phyloP scores from a whole-genome alignment of 2,113 vertebrate genomes.

The Nyctereutes procyonoides region DNA sequence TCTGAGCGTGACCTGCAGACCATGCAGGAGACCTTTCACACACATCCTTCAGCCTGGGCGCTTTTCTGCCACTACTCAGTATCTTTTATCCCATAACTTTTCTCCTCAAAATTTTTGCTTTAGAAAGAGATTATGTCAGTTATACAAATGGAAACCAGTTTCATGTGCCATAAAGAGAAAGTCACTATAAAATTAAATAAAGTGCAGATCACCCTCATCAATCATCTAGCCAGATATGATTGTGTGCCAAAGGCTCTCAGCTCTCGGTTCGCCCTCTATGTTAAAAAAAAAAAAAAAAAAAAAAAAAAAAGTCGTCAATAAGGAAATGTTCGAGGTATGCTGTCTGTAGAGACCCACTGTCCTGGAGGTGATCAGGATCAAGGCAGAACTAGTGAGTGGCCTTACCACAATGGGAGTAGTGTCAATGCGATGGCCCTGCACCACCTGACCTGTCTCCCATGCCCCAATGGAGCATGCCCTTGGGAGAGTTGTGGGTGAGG shows the following conservation, averaged over 20 bases:
- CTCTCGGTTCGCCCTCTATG: neutral
- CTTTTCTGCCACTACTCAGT: fast-evolving
- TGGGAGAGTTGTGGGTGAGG: too few species aligned
- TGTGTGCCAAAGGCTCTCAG: neutral
- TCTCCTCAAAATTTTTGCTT: neutral
- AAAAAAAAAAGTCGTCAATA: neutral
- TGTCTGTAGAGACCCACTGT: neutral
- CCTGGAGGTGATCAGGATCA: neutral
- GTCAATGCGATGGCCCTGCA: fast-evolving
- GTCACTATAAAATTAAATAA: neutral
- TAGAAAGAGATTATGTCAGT: neutral
- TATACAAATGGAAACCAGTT: neutral
- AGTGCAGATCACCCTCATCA: neutral
- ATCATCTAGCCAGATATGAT: neutral
- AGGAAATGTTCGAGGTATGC: neutral
- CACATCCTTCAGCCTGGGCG: fast-evolving
- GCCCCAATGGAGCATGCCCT: fast-evolving
- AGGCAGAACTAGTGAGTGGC: too few species aligned
- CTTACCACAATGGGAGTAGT: fast-evolving
- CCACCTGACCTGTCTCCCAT: fast-evolving
- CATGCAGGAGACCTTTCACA: fast-evolving
- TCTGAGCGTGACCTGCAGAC: neutral
- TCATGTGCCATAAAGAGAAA: neutral
- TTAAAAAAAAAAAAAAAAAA: neutral
- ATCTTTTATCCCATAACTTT: neutral